Conservation (phyloP, 1,140 invertebrate genomes). For the Rhagoletis pomonella region DNA sequence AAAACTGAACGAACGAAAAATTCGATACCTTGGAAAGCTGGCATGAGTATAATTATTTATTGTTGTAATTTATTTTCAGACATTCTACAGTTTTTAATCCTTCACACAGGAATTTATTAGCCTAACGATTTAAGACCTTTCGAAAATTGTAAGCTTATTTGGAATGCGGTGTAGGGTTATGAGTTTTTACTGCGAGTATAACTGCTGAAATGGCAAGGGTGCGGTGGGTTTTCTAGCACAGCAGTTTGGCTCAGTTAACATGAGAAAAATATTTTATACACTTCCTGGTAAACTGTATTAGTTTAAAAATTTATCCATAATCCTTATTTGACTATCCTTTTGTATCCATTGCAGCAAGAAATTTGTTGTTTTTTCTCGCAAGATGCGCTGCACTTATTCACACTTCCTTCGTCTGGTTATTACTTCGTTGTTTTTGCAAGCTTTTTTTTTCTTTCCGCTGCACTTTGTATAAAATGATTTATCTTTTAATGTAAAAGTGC, state of each 20-base stretch:
- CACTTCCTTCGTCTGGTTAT: neutral
- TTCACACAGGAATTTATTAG: no score
- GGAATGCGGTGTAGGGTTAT: neutral
- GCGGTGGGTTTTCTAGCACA: no score
- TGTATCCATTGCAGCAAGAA: neutral
- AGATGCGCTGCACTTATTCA: no score
- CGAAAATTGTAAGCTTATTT: neutral
- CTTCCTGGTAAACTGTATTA: slow-evolving; percentile 41
- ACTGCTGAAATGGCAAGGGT: no score
- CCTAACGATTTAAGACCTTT: no score
- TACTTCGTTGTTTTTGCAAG: neutral
- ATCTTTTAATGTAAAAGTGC: neutral
- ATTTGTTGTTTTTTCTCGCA: neutral
- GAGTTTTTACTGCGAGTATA: neutral
- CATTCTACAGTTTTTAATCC: no score
- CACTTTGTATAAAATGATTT: neutral
- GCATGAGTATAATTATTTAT: no score
- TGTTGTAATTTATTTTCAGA: no score
- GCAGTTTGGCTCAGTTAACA: no score
- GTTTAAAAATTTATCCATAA: neutral
- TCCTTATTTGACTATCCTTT: neutral
- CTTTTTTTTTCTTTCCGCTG: neutral
- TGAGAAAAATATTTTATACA: neutral
- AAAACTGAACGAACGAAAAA: no score
- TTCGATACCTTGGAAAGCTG: no score